Evolutionary conservation across 2,113 vertebrate genomes (phyloP).

Genomic region (Hippolais icterina): DNA sequence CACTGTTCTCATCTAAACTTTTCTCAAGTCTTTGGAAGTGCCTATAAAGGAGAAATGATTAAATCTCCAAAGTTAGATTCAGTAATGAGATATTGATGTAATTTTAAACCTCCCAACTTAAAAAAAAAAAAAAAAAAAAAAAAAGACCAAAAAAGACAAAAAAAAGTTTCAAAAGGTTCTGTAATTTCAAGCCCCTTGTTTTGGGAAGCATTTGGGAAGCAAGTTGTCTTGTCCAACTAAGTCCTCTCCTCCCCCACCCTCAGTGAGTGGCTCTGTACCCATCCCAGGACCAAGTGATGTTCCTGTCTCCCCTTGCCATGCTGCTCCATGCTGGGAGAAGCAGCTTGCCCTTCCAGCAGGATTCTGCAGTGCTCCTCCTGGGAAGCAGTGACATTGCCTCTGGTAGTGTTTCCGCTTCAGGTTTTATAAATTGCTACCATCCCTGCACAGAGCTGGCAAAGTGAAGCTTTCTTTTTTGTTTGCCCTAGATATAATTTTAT

Average conservation of each 20-base stretch:
- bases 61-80: background rate
- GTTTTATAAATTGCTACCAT: background rate
- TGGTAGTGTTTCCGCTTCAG: background rate
- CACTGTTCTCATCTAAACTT: background rate
- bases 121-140: too few relatives aligned
- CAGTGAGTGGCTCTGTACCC: background rate
- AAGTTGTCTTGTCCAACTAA: fast-evolving
- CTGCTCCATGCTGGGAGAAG: background rate
- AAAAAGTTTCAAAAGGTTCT: background rate
- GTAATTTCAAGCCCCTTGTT: background rate
- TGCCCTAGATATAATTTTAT: background rate
- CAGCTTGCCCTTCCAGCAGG: fast-evolving
- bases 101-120: background rate
- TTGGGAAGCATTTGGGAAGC: background rate
- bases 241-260: background rate
- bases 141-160: background rate
- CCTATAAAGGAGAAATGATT: background rate
- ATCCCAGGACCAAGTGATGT: background rate
- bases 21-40: background rate
- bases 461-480: background rate
- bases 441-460: background rate
- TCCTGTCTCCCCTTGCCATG: fast-evolving
- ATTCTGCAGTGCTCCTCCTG: fast-evolving
- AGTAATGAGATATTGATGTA: background rate
- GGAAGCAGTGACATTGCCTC: background rate